Evolutionary conservation across 2,113 vertebrate genomes (phyloP), one percentile per base, ranked within the genome.

Genomic region (Varanus komodoensis): DNA sequence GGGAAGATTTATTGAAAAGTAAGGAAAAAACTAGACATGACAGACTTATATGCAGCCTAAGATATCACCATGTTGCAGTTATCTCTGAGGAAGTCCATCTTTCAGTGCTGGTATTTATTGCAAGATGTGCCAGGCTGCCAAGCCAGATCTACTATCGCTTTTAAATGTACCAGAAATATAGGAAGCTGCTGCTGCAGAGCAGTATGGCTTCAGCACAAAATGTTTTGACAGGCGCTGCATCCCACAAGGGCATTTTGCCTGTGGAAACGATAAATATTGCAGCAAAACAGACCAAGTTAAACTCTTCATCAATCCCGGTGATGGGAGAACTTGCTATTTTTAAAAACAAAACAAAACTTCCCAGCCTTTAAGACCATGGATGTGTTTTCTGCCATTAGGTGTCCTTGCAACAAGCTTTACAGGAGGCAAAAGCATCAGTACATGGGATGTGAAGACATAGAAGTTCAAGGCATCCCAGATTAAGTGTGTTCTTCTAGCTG

Each of bases 211-310:
- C 86, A 68, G 14, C 75, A 79, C 61, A 87, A 87, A 87, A 68
- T 50, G 77, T 88, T 88, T 68, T 88, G 87, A 69, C 61, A 80
- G 87, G 44, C 32, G 34, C 77, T 71, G 77, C 67, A 88, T 69
- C 77, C 77, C 75, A 81, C 77, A 88, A 71, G 77, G 64, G 64
- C 87, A 81, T 69, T 88, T 88, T 88, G 87, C 61, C 87, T 81
- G 78, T 88, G 77, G 77, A 88, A 80, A 88, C 77, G 52, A 81
- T 88, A 88, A 88, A 88, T 88, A 88, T 52, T 88, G 44, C 64
- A 88, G 78, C 27, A n/a, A 81, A 81, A 69, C 87, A 78, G 74
- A 73, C n/a, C 81, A 69, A 68, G 78, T 81, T 88, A 52, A 80
- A 88, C 44, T 88, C 77, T 81, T 88, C 87, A 88, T 88, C 87